Conservation (phyloP, 2,888 invertebrate species). For the Cyrtodaria siliqua region DNA sequence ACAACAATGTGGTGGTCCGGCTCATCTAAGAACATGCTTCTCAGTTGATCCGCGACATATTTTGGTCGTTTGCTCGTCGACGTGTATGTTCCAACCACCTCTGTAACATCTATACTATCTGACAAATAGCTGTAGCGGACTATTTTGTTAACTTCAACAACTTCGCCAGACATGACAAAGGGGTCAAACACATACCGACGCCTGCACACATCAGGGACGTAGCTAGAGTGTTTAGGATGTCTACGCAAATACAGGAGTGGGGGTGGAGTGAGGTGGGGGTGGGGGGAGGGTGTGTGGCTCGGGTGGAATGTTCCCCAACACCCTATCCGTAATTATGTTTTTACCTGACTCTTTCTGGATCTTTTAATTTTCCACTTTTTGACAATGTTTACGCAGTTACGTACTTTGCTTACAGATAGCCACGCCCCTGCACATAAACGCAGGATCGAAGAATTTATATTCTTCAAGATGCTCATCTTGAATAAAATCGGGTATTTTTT, state of each 20-base stretch:
- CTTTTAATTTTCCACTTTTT: too few species aligned
- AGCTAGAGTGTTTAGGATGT: conserved; percentile 14
- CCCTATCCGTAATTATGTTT: too few species aligned
- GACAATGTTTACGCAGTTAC: too few species aligned
- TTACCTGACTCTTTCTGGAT: too few species aligned
- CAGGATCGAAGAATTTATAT: conserved; percentile 20
- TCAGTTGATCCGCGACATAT: conserved; percentile 43
- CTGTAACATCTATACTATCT: conserved; percentile 15
- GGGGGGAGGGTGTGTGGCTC: too few species aligned
- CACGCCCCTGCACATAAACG: too few species aligned
- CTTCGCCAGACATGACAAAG: conserved; percentile 31
- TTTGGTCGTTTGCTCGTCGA: conserved; percentile 30
- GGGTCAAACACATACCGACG: conserved; percentile 42
- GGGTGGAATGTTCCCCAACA: too few species aligned
- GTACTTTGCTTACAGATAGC: too few species aligned
- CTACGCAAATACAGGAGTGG: too few species aligned
- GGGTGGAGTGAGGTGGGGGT: too few species aligned
- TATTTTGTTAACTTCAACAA: conserved; percentile 29
- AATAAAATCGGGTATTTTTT: conserved; percentile 16
- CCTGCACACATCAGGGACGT: too few species aligned
- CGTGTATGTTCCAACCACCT: conserved; percentile 30
- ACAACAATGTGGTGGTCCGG: conserved; percentile 31
- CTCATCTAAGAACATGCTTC: conserved; percentile 38
- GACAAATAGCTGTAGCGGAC: conserved; percentile 7
- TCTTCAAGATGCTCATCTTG: conserved; percentile 19